Base-by-base conservation (phyloP, 2,888 invertebrate genomes). In the Ophioninae sp. region DNA sequence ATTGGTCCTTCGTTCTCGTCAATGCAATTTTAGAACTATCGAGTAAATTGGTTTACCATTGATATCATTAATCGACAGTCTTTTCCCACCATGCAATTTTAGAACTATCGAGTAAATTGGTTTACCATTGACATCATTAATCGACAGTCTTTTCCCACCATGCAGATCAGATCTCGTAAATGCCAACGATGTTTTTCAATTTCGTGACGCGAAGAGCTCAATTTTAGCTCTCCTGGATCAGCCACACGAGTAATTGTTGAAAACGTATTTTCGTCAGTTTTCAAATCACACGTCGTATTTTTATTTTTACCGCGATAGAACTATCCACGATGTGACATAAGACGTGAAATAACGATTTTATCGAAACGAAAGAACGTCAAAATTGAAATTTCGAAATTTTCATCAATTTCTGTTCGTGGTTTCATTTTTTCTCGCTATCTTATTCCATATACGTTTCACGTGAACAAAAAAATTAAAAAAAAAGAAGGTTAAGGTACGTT, bases 301-400 rank as follows among this genome's bases (percentile, higher is more conserved):
- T 39, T 37, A 22, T 58, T 30, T n/a, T 30, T 71, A 2, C n/a
- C 20, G 20, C 20, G 56, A 58, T 9, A 51, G 20, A 20, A 10
- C 17, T 30, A 59, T 37, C n/a, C 58, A 20, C 58, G 39, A 30
- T 30, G 39, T 39, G 20, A 17, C 13, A 22, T 13, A 22, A 72
- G 59, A 59, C 22, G 59, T 61, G 30, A 72, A 61, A 61, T 61
- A 61, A 39, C 59, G 41, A 41, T 72, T 41, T 30, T 51, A 65
- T 75, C 37, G 65, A 58, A 75, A 65, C 37, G 75, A 56, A 17
- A 56, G 9, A 75, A 56, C 20, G 8, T 6, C 30, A 56, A 75
- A 2, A 75, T 75, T 51, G 56, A 58, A 75, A 39, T 63, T 73
- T 73, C 9, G 3, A 30, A 17, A 13, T 51, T 51, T 51, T 17